A percentile compares a stretch with the other conserved stretches of the same genome.
phyloP scores from a whole-genome alignment of 2,888 invertebrate genomes.

The Thelaira solivaga region DNA sequence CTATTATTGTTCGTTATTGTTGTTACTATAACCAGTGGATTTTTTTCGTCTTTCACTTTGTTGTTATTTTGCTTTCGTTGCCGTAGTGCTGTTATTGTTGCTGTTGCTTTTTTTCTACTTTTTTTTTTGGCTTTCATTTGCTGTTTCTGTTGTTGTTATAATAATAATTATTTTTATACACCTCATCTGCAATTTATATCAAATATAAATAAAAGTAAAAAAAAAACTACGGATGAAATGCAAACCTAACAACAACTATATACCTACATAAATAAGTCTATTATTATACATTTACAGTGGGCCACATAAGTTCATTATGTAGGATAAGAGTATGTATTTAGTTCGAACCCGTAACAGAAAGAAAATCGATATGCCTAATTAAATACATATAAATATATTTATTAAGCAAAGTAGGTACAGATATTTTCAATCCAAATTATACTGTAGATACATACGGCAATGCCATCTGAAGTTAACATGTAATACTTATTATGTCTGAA shows the following conservation, averaged over 20 bases:
- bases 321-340: too few relatives aligned
- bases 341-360: too few relatives aligned
- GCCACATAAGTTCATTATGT: too few relatives aligned
- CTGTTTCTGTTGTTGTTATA: constrained; percentile 52
- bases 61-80: constrained; percentile 42
- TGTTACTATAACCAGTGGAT: constrained; percentile 54
- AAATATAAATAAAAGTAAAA: constrained; percentile 62
- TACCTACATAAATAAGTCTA: not conserved
- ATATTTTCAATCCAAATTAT: too few relatives aligned
- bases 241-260: constrained; percentile 37
- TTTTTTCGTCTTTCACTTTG: constrained; percentile 20
- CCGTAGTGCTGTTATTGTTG: constrained; percentile 31
- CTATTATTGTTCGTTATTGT: constrained; percentile 38
- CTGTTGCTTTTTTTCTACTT: not conserved
- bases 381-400: too few relatives aligned
- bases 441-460: too few relatives aligned
- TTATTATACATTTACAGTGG: too few relatives aligned
- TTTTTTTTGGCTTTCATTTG: constrained; percentile 44
- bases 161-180: constrained; percentile 65
- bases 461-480: too few relatives aligned
- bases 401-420: too few relatives aligned
- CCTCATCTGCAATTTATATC: constrained; percentile 67
- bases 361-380: too few relatives aligned
- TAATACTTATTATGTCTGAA: too few relatives aligned
- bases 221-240: constrained; percentile 46